Evolutionary conservation across 1,140 invertebrate species (phyloP), one percentile per base, ranked within the genome.

Genomic region (Drosophila funebris): DNA sequence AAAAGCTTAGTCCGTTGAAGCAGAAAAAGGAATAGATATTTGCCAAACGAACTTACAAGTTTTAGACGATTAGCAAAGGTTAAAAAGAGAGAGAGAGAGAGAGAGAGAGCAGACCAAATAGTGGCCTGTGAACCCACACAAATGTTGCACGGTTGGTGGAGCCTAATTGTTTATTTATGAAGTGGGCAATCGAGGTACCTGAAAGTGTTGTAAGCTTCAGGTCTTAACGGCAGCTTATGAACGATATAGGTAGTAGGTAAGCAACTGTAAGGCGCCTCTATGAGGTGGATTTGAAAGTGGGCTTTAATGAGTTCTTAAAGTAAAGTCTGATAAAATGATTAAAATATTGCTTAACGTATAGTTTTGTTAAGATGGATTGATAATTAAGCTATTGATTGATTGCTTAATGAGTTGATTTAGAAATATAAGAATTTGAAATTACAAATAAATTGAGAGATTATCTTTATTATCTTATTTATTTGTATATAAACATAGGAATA

Each of bases 91-190:
- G 44, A 46, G 44, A 4, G 24, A 27, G 24, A n/a, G n/a, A n/a
- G 24, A 5, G 24, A 27, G 27, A 9, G 48, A 33, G 9, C 5
- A 6, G 66, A 16, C 27, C 37, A 7, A 57, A 39, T 57, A 16
- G 68, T 33, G 33, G 33, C 56, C 52, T 78, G 73, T 67, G 76
- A 76, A 72, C 37, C 43, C 44, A 54, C 48, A 72, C 76, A 76
- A 72, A 62, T 76, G 76, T 66, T 64, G 24, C 14, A 4, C 27
- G 36, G 22, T 8, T n/a, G 11, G 48, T 58, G 54, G 37, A 36
- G 39, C 53, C 66, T 78, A 74, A 78, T 78, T 78, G 61, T 62
- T 78, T 78, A 78, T 78, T 78, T 72, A 78, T 78, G 62, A 78
- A 53, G 37, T 46, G 67, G 50, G 7, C 64, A 68, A 54, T 66